Percentiles rank a stretch among this genome's conserved stretches.
These are phyloP conservation scores for Liolophura sinensis DNA, from an alignment of 1,140 invertebrate genomes.

Conservation along the genomic window DNA sequence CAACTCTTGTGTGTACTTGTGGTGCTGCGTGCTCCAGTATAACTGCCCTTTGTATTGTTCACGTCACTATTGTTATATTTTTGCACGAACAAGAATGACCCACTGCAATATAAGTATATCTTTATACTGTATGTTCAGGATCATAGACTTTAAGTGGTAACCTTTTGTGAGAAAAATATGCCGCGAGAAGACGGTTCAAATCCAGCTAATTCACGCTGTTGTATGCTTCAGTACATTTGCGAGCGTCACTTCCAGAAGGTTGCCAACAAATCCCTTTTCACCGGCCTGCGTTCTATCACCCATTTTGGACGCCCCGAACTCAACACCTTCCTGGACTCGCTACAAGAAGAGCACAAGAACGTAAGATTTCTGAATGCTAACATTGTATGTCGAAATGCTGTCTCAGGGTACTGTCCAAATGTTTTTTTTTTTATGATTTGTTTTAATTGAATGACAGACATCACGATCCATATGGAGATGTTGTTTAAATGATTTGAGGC, in stretches of 20 bases:
- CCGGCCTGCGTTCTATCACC: conserved; percentile 90
- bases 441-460: too few species aligned
- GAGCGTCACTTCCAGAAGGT: conserved; percentile 98
- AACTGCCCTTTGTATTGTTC: conserved; percentile 93
- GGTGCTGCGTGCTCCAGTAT: conserved; percentile 94
- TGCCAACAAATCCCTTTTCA: conserved; percentile 94
- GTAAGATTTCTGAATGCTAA: conserved; percentile 46
- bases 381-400: too few species aligned
- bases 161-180: conserved; percentile 70
- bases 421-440: too few species aligned
- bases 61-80: conserved; percentile 95
- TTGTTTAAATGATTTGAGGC: too few species aligned
- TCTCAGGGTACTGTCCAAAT: too few species aligned
- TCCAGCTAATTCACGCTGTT: not conserved
- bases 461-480: too few species aligned
- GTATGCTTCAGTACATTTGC: conserved; percentile 90
- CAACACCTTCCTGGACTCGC: conserved; percentile 95
- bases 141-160: too few species aligned
- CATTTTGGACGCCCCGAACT: conserved; percentile 98
- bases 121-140: conserved; percentile 61
- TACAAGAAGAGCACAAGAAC: conserved; percentile 96
- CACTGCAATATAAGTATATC: conserved; percentile 96
- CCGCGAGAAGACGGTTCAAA: conserved; percentile 42
- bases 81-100: conserved; percentile 96
- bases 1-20: conserved; percentile 76